Evolutionary conservation across 2,113 vertebrate species (phyloP), one percentile per base, ranked within the genome.

Genomic region (Nibea coibor): DNA sequence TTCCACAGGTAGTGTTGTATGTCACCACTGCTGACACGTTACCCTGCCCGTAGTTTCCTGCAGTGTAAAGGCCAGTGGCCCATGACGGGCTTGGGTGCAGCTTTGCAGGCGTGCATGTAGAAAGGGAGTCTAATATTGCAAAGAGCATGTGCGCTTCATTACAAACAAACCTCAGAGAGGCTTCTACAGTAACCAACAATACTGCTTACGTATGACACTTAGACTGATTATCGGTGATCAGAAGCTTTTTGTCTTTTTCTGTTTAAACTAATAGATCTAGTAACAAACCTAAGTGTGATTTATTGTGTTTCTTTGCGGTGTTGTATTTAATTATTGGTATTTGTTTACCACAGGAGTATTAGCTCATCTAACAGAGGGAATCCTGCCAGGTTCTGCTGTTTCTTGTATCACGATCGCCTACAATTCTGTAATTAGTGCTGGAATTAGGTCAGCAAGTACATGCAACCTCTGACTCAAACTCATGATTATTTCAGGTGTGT

Each of bases 401-500:
- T 45, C 82, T 84, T 78, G 87, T 90, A 82, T 82, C 74, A 5
- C 48, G 48, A 89, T 90, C 80, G 1, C 77, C 59, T n/a, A 57
- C 81, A 77, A 64, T 89, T 82, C 64, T 78, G 86, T 93, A 87
- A 91, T 88, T 88, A 84, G 88, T 73, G 69, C 61, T 62, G 82
- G 3, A 90, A 87, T 84, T 78, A 78, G 82, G 88, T 88, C 92
- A 87, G 76, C 22, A 58, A 58, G 80, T 78, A 82, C 89, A 92
- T 78, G 58, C 59, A 64, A 88, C 87, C 87, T 87, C 84, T 79
- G 73, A 89, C 81, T 86, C 70, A 67, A 53, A 59, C 89, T 94
- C 93, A 93, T 94, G 80, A 92, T 91, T 94, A 93, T 93, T 94
- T 94, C 77, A 94, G 73, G 54, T 80, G 42, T 85, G 76, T 67